Evolutionary conservation across 2,797 vertebrate species (phyloP).

Genomic region (Gouania willdenowi): DNA sequence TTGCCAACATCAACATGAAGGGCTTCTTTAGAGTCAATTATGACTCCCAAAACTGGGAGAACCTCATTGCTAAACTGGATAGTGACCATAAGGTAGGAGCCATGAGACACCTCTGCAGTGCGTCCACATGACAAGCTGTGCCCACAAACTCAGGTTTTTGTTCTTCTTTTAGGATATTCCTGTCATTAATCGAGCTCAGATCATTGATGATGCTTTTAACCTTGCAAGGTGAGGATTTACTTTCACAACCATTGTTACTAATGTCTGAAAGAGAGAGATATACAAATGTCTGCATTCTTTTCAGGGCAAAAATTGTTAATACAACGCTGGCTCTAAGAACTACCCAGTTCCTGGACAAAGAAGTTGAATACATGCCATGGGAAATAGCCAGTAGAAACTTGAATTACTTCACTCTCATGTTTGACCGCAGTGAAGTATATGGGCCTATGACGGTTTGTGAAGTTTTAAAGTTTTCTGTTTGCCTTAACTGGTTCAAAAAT

Average conservation of each 20-base stretch:
- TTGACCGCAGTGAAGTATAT: slow-evolving; percentile 85
- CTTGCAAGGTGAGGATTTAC: slow-evolving; percentile 82
- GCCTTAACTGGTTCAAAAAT: too few relatives aligned
- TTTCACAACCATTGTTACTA: background rate
- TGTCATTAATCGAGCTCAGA: slow-evolving; percentile 85
- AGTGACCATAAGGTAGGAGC: slow-evolving; percentile 11
- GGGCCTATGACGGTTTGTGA: slow-evolving; percentile 82
- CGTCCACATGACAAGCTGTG: background rate
- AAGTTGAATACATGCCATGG: slow-evolving; percentile 87
- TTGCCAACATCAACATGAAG: slow-evolving; percentile 80
- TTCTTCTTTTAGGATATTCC: slow-evolving; percentile 76
- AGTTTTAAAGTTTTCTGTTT: too few relatives aligned
- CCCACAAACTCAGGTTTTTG: background rate
- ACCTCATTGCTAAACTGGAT: slow-evolving; percentile 64
- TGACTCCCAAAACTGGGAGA: slow-evolving; percentile 81
- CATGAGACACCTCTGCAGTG: background rate
- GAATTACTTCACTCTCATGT: slow-evolving; percentile 81
- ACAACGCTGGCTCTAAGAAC: slow-evolving; percentile 81
- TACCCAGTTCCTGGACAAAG: slow-evolving; percentile 77
- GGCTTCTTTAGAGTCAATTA: slow-evolving; percentile 91
- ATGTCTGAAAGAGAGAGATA: background rate
- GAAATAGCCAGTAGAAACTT: slow-evolving; percentile 71
- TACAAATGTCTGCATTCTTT: background rate
- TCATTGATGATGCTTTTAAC: slow-evolving; percentile 87
- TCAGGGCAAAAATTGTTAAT: slow-evolving; percentile 69